Evolutionary conservation across 2,888 invertebrate genomes (phyloP), one percentile per base, ranked within the genome.

Genomic region (Campaea margaritaria): DNA sequence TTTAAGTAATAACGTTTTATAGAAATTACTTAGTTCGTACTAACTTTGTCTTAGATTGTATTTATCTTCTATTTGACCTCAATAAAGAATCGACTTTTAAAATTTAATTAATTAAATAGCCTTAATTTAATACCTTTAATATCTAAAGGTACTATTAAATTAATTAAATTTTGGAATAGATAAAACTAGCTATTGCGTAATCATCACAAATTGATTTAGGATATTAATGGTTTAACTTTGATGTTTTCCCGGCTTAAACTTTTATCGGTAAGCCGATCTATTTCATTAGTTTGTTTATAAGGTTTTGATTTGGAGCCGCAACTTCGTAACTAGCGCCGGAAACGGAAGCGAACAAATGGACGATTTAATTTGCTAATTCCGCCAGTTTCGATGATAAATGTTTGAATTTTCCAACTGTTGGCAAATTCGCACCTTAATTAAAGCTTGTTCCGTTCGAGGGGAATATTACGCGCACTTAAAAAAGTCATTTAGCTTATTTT

Each of bases 351-450:
- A 65, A 64, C 64, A 58, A 66, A 64, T 62, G 65, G 56, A 62
- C 64, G 58, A 67, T 67, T 69, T 65, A 69, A 67, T 67, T 69
- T 58, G 62, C 67, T 62, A 65, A 69, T 67, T 62, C 60, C 51
- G 45, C 65, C 65, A 67, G 65, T 69, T 64, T 49, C 36, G 43
- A 55, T 64, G 60, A 65, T 56, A 67, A 67, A 69, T 64, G 64
- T 67, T 60, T 62, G 58, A 67, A 56, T 61, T 68, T 38, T 49
- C 48, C 57, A 53, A 55, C 50, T 55, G 46, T 39, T 54, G 50
- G 45, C 45, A 42, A 60, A 55, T 60, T 60, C 39, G 47, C 60
- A 55, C 60, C 60, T 60, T 54, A 59, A 59, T 59, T 54, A 59
- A 46, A 50, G 41, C 45, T 21, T 39, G 51, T 43, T 44, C 39